Conservation (phyloP, 1,140 invertebrate genomes). For the Bombus difficillimus region DNA sequence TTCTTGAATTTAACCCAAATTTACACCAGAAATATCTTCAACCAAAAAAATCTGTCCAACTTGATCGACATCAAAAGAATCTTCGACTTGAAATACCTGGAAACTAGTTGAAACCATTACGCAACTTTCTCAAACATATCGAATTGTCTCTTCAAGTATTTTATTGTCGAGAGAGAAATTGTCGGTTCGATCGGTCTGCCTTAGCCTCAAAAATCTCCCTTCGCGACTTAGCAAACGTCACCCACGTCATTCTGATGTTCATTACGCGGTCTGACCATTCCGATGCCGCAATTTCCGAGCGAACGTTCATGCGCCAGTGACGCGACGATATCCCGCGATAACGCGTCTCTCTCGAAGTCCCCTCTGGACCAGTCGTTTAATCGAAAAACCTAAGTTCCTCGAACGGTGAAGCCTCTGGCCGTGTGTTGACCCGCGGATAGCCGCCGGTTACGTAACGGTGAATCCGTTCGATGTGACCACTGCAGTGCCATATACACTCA, state of each 20-base stretch:
- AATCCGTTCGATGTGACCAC: slow-evolving; percentile 70
- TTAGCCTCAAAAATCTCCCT: background rate
- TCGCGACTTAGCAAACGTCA: background rate
- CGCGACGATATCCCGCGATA: slow-evolving; percentile 36
- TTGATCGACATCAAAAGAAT: background rate
- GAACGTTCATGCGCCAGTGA: background rate
- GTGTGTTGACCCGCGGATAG: slow-evolving; percentile 67
- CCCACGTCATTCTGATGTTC: background rate
- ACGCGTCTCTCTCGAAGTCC: slow-evolving; percentile 4
- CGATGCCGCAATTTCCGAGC: slow-evolving; percentile 2
- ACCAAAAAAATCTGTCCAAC: background rate
- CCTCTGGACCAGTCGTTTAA: slow-evolving; percentile 62
- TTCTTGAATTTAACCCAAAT: background rate
- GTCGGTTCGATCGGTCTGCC: background rate
- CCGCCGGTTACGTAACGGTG: slow-evolving; percentile 77
- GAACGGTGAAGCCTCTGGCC: slow-evolving; percentile 57
- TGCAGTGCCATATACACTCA: slow-evolving; percentile 68
- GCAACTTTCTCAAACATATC: background rate
- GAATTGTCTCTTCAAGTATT: background rate
- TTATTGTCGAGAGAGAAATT: background rate
- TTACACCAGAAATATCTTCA: background rate
- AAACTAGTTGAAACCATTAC: background rate
- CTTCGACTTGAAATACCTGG: background rate
- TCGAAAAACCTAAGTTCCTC: slow-evolving; percentile 66
- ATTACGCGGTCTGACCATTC: background rate